Conservation (phyloP, 2,797 vertebrate genomes). For the Sebastes minor region DNA sequence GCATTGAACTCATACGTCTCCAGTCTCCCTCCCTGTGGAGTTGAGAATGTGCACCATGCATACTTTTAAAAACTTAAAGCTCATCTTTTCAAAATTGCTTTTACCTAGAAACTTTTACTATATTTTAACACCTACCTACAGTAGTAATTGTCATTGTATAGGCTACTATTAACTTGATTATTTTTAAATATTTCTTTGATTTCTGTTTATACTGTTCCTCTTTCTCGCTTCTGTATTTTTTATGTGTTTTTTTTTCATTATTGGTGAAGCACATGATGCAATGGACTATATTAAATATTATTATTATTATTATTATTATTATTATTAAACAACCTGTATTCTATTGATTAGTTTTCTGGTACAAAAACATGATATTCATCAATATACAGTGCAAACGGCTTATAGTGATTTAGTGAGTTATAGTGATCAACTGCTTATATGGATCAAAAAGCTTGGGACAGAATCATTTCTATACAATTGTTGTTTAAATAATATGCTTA, state of each 20-base stretch:
- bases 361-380: too few species aligned
- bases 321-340: too few species aligned
- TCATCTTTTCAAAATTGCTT: neutral
- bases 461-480: accelerated
- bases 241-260: neutral
- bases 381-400: too few species aligned
- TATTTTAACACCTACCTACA: neutral
- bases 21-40: neutral
- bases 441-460: too few species aligned
- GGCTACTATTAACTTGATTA: neutral
- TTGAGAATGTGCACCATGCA: neutral
- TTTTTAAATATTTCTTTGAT: neutral
- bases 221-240: neutral
- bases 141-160: neutral
- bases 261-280: neutral
- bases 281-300: too few species aligned
- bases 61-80: neutral
- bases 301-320: too few species aligned
- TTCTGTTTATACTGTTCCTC: neutral
- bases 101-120: neutral
- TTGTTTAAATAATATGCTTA: too few species aligned
- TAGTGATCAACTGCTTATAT: too few species aligned
- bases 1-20: accelerated
- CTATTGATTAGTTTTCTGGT: too few species aligned
- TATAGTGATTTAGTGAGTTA: too few species aligned